A percentile compares a stretch with the other conserved stretches of the same genome.
These are phyloP conservation scores for Cygnus atratus DNA, from an alignment of 2,113 vertebrate genomes.

Conservation along the genomic window DNA sequence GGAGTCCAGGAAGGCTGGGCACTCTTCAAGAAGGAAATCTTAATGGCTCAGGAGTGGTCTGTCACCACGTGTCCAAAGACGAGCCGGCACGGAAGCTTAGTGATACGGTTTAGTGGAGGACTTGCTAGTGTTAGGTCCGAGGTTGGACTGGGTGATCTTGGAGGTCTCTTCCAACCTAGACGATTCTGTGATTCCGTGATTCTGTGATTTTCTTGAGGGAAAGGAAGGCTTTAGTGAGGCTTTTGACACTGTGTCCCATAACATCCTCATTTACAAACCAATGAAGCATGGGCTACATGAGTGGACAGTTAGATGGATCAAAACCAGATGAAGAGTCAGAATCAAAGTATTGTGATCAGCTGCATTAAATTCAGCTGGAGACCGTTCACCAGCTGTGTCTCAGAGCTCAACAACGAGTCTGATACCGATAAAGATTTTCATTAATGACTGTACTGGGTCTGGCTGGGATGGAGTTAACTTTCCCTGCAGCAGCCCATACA, in stretches of 20 bases:
- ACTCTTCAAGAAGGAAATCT: too few relatives aligned
- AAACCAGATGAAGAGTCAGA: neutral
- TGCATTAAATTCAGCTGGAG: neutral
- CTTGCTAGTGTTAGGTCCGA: too few relatives aligned
- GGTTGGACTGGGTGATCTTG: too few relatives aligned
- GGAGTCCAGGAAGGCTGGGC: too few relatives aligned
- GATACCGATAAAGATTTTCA: neutral
- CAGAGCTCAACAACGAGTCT: neutral
- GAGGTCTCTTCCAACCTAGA: too few relatives aligned
- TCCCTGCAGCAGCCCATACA: too few relatives aligned
- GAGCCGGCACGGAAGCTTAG: too few relatives aligned
- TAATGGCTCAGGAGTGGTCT: too few relatives aligned
- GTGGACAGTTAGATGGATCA: neutral
- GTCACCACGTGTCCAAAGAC: too few relatives aligned
- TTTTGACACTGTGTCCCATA: neutral
- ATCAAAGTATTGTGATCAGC: neutral
- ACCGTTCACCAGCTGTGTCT: neutral
- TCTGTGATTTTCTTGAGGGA: neutral
- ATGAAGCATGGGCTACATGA: neutral
- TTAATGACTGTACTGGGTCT: neutral
- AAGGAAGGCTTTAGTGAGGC: neutral
- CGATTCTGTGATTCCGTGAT: too few relatives aligned
- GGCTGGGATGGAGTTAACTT: too few relatives aligned
- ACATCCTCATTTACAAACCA: neutral
- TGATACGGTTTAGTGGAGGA: too few relatives aligned